Evolutionary conservation across 2,888 invertebrate genomes (phyloP), one percentile per base, ranked within the genome.

Genomic region (Chrysolina oricalcia): DNA sequence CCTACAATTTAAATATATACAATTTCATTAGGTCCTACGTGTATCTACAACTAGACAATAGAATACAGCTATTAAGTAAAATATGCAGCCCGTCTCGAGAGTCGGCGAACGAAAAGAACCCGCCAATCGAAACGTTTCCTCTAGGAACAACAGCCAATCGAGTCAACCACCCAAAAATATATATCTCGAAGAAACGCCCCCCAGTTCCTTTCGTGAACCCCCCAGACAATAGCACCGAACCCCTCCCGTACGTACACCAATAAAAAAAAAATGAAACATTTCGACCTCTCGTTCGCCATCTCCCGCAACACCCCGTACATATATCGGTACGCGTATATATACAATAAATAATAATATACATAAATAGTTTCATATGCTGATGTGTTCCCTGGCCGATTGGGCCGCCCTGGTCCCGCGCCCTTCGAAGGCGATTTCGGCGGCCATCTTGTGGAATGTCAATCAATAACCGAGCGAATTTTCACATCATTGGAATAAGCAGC

Each of bases 361-460:
- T 69, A 74, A 68, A 76, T 72, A 64, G 48, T 50, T 73, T 68
- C 64, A 69, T 73, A 73, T 74, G 75, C 75, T 85, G 87, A 86
- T 87, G 87, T 87, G 87, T 87, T 87, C 87, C 87, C 87, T 87
- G 87, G 87, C 86, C 86, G 81, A 82, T 85, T 81, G 81, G 86
- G 87, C 87, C 88, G 87, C 87, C 88, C 86, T 89, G 89, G 88
- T 88, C 89, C 89, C 88, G 85, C 86, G 86, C 86, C 72, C 35
- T 41, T 17, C 21, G 80, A 76, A 77, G 86, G 87, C 87, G 85
- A 86, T 86, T 84, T 85, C 86, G 88, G 87, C 88, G 88, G 87
- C 87, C 87, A 84, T 83, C 79, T 81, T 75, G 85, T 88, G 88
- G 88, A 88, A 88, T 88, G 88, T 88, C 87, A 84, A 85, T 86